phyloP scores from a whole-genome alignment of 1,140 invertebrate species.

The Tetramorium alpestre region DNA sequence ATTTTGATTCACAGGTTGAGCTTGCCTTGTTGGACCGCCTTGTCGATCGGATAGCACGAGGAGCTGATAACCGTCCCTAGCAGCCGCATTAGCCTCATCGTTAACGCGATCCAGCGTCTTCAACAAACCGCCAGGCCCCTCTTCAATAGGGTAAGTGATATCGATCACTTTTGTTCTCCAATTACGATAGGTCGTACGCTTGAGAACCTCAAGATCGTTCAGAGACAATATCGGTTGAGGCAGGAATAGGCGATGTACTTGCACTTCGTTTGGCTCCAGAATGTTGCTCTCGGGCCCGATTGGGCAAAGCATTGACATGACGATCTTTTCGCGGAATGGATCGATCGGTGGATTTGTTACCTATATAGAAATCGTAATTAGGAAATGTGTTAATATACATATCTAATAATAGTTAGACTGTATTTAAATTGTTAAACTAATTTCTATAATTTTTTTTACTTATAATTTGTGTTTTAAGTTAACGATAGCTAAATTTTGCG shows the following conservation, averaged over 20 bases:
- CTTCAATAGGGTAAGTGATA: constrained; percentile 92
- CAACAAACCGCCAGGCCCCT: constrained; percentile 91
- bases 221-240: constrained; percentile 98
- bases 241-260: constrained; percentile 97
- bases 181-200: constrained; percentile 93
- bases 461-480: neutral
- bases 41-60: constrained; percentile 95
- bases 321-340: constrained; percentile 99
- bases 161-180: constrained; percentile 97
- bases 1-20: neutral
- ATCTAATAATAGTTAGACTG: neutral
- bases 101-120: constrained; percentile 93
- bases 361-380: constrained; percentile 73
- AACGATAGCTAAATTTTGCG: constrained; percentile 11
- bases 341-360: constrained; percentile 99
- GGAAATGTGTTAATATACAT: neutral
- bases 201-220: constrained; percentile 95
- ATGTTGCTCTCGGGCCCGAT: constrained; percentile 98
- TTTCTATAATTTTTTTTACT: neutral
- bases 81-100: constrained; percentile 93
- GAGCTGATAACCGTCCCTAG: constrained; percentile 92
- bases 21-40: constrained; percentile 88
- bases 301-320: constrained; percentile 98
- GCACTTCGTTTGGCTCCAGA: constrained; percentile 94
- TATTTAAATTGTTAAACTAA: constrained; percentile 5